Evolutionary conservation across 1,140 invertebrate genomes (phyloP), one percentile per base, ranked within the genome.

Genomic region (Caenorhabditis tropicalis): DNA sequence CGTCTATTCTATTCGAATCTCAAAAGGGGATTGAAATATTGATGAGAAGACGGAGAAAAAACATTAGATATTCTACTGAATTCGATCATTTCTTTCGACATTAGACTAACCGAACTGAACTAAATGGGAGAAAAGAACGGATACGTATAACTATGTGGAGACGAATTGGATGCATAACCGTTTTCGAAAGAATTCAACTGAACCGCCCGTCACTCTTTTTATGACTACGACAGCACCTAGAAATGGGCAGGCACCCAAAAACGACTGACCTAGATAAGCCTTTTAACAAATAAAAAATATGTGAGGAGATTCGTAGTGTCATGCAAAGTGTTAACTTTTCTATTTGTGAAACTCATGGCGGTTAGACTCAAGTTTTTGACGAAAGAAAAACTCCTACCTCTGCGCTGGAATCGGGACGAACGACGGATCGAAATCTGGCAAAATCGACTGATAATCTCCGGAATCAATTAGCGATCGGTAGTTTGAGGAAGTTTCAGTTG

Each of bases 391-490:
- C n/a, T n/a, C n/a, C n/a, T 0, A 82, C 81, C 82, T 82, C 5
- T 58, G 60, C 19, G 82, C 43, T 48, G 82, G 82, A 24, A 65
- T 36, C 1, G 81, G 81, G 1, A 56, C 39, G 5, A 60, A 46
- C n/a, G 56, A 43, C 29, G 36, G 36, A 27, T 58, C 56, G 21
- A 82, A 65, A 29, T 82, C 82, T 6, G 82, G 82, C 43, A 82
- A 39, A 43, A 82, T 82, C 3, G 82, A 82, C 43, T 82, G 82
- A 29, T 65, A 70, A 39, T 58, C 82, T 70, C 82, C 82, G 9
- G 82, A 82, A 82, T 82, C 82, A 9, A 82, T 51, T 1, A 82
- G 60, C 12, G 46, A 53, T 16, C 82, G 33, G 51, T 82, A 82
- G 21, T 56, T 82, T 15, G 82, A 65, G 7, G 81, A 74, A 24